Evolutionary conservation across 2,113 vertebrate genomes (phyloP), one percentile per base, ranked within the genome.

Genomic region (Peromyscus maniculatus): DNA sequence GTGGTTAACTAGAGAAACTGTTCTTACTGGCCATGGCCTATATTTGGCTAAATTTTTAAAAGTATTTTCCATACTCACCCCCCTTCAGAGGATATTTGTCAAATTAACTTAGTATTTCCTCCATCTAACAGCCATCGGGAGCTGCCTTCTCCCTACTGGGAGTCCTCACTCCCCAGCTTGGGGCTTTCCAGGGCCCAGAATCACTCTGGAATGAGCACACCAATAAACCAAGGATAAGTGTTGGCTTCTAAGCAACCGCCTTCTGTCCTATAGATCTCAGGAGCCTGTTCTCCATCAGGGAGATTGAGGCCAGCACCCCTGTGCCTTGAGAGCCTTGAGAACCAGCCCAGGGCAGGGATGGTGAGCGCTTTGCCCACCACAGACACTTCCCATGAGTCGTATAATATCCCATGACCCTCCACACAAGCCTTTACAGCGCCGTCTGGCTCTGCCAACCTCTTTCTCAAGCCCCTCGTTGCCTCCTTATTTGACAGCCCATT

Each of bases 21-120:
- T 19, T 28, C 15, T 11, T 36, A 62, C 33, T 36, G 66, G 77
- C 22, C 3, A 12, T 3, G 52, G 26, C 6, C 88, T 89, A 87
- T 87, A 46, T 71, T 43, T 80, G 95, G 66, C 96, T 77, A 95
- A 95, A 59, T 79, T 96, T 97, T 96, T 79, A 96, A 80, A 96
- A 95, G 74, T 90, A 80, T 82, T 94, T 97, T 91, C 93, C 93
- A 87, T 9, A 95, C 87, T 57, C 46, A 83, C 74, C 62, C 0
- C 78, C 49, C 95, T 95, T 59, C 96, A 93, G 91, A 96, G 90
- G 92, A 64, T 28, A 7, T 96, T 96, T 95, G 92, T 96, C 92
- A 95, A 94, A 83, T 91, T 78, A 94, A 96, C 94, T 80, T 96
- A 95, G 84, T 89, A 94, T 96, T 98, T 98, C 98, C 97, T 97